Conservation (phyloP, 2,113 vertebrate genomes). For the Typhlomys cinereus region DNA sequence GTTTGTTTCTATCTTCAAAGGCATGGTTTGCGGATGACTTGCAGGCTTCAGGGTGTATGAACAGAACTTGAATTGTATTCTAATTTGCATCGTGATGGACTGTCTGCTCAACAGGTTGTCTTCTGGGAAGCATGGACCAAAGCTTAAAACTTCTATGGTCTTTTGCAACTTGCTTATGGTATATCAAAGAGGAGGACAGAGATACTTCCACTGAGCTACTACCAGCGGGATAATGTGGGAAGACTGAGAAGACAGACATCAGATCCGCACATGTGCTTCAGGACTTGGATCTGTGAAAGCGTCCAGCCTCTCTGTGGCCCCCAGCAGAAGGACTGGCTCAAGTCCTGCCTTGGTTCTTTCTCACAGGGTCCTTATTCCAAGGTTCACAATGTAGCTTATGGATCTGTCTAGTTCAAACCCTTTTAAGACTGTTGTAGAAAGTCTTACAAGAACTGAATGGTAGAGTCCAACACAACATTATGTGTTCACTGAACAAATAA, state of each 20-base stretch:
- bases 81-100: neutral
- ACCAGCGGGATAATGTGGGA: neutral
- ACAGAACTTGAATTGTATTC: neutral
- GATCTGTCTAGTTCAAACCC: neutral
- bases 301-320: neutral
- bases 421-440: neutral
- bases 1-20: conserved; percentile 61
- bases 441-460: neutral
- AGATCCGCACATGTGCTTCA: neutral
- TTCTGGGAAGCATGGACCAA: neutral
- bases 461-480: neutral
- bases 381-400: neutral
- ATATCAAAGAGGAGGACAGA: neutral
- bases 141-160: conserved; percentile 27
- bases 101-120: neutral
- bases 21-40: conserved; percentile 23
- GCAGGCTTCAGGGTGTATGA: conserved; percentile 23
- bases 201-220: no score
- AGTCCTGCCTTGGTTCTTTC: neutral
- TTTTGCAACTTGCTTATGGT: neutral
- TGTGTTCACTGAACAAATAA: neutral
- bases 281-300: neutral
- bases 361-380: neutral
- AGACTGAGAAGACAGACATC: neutral
- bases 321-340: no score